phyloP scores from a whole-genome alignment of 1,140 invertebrate genomes.

The Tetragnatha versicolor region DNA sequence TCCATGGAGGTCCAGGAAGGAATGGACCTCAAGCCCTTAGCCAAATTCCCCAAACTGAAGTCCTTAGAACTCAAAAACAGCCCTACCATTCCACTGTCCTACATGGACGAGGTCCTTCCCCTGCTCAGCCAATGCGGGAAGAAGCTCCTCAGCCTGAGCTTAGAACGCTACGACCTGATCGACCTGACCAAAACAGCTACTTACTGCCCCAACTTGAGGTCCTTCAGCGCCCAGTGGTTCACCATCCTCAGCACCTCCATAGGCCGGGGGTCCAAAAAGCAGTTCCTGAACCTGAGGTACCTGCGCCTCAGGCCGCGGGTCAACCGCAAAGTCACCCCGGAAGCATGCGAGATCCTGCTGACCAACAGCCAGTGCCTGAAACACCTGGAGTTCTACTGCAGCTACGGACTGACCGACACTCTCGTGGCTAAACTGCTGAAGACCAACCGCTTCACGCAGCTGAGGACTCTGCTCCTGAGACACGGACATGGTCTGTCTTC shows the following conservation, averaged over 20 bases:
- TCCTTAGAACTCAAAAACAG: slow-evolving; percentile 57
- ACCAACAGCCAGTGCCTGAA: slow-evolving; percentile 43
- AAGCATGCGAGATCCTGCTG: slow-evolving; percentile 50
- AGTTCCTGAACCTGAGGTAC: slow-evolving; percentile 53
- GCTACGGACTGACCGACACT: slow-evolving; percentile 56
- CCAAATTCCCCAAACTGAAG: slow-evolving; percentile 32
- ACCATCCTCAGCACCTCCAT: slow-evolving; percentile 45
- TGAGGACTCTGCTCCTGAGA: slow-evolving; percentile 56
- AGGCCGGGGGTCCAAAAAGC: slow-evolving; percentile 32
- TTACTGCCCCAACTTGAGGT: slow-evolving; percentile 57
- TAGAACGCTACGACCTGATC: slow-evolving; percentile 58
- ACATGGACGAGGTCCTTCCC: slow-evolving; percentile 55
- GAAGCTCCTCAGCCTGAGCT: slow-evolving; percentile 44
- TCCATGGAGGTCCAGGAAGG: slow-evolving; percentile 57
- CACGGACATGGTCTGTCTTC: slow-evolving; percentile 57
- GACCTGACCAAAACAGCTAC: slow-evolving; percentile 55
- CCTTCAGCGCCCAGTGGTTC: slow-evolving; percentile 58
- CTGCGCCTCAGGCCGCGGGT: slow-evolving; percentile 57
- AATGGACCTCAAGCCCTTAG: slow-evolving; percentile 55
- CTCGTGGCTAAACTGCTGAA: slow-evolving; percentile 42
- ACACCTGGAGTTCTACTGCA: slow-evolving; percentile 58
- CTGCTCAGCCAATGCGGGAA: slow-evolving; percentile 53
- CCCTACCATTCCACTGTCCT: slow-evolving; percentile 51
- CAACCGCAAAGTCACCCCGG: slow-evolving; percentile 45
- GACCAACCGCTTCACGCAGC: slow-evolving; percentile 49